Conservation (phyloP, 2,113 vertebrate genomes). For the Scatophagus argus region DNA sequence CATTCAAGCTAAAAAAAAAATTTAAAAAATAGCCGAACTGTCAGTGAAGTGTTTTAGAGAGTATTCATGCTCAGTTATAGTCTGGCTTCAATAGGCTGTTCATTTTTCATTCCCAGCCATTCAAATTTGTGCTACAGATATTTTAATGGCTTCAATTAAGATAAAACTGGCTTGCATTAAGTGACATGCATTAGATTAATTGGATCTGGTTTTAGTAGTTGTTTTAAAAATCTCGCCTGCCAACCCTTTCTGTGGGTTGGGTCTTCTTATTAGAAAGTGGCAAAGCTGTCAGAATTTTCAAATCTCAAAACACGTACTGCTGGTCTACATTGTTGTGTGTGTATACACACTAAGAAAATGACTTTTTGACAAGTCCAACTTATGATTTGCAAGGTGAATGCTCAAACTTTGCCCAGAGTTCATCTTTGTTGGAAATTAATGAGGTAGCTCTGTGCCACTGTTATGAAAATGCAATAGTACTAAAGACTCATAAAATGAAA, state of each 20-base stretch:
- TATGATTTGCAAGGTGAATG: slow-evolving; percentile 10
- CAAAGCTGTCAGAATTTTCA: not conserved
- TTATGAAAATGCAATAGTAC: slow-evolving; percentile 27
- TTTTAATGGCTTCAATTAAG: slow-evolving; percentile 45
- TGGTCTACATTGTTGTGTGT: not conserved
- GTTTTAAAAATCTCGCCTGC: not conserved
- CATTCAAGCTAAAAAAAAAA: slow-evolving; percentile 19
- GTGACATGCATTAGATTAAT: slow-evolving; percentile 45
- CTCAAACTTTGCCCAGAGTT: slow-evolving; percentile 6
- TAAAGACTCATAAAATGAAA: slow-evolving; percentile 31
- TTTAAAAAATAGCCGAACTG: not conserved
- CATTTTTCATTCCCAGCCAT: slow-evolving; percentile 35
- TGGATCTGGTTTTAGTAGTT: slow-evolving; percentile 26
- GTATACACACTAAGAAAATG: not conserved
- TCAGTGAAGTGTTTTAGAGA: slow-evolving; percentile 10
- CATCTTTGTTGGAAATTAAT: slow-evolving; percentile 32
- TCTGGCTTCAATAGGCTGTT: slow-evolving; percentile 28
- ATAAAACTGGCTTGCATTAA: slow-evolving; percentile 35
- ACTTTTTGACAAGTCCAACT: not conserved
- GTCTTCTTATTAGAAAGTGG: slow-evolving; percentile 7
- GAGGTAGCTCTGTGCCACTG: not conserved
- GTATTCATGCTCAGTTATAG: slow-evolving; percentile 14
- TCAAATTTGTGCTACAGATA: slow-evolving; percentile 33
- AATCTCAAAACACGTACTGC: not conserved
- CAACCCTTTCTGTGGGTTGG: not conserved